A percentile compares a stretch with the other conserved stretches of the same genome.
Conservation (phyloP, 2,888 invertebrate species). For the Heliconius erato region DNA sequence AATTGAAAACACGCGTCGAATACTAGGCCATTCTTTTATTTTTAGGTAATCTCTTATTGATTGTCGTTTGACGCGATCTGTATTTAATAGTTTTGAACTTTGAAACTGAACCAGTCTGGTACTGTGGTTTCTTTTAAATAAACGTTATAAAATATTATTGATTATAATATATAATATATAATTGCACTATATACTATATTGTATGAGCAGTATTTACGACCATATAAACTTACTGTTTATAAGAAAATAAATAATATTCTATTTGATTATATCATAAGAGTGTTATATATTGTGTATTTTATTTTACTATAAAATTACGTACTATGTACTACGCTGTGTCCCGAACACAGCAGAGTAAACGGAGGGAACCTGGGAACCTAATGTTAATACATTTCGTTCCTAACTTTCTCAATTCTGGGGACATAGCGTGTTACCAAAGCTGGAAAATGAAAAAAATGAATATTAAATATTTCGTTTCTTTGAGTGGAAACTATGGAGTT, state of each 20-base stretch:
- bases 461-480: too few relatives aligned
- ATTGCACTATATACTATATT: background rate
- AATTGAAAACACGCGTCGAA: slow-evolving; percentile 10
- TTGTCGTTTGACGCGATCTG: slow-evolving; percentile 7
- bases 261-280: background rate
- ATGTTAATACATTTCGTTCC: too few relatives aligned
- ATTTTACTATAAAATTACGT: too few relatives aligned
- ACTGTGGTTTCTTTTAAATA: background rate
- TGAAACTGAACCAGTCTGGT: background rate
- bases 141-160: background rate
- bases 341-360: too few relatives aligned
- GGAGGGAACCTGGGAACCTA: too few relatives aligned
- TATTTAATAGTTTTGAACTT: background rate
- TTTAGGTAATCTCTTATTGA: slow-evolving; percentile 27
- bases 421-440: too few relatives aligned
- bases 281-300: background rate
- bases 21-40: slow-evolving; percentile 19
- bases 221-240: background rate
- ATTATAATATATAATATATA: too few relatives aligned
- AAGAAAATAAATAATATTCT: background rate
- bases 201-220: too few relatives aligned
- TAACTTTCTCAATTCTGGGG: too few relatives aligned
- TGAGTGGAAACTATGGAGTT: too few relatives aligned
- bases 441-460: too few relatives aligned
- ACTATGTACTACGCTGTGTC: too few relatives aligned